These are phyloP conservation scores for Tolmerus cingulatus DNA, from an alignment of 2,888 invertebrate species.

Conservation along the genomic window DNA sequence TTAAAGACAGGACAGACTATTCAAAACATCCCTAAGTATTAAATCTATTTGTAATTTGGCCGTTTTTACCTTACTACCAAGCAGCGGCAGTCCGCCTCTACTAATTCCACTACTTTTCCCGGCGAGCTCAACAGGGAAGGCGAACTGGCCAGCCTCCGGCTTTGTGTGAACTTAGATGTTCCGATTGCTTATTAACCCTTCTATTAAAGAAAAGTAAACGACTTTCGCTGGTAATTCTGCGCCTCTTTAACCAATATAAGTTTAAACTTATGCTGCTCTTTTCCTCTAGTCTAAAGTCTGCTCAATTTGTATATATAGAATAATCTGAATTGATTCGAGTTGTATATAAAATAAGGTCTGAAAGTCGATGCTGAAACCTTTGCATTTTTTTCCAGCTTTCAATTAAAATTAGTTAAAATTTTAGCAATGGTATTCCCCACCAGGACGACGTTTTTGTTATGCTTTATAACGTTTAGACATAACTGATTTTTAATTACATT, in stretches of 20 bases:
- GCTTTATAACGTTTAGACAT: too few relatives aligned
- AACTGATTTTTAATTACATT: too few relatives aligned
- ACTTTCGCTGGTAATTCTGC: neutral
- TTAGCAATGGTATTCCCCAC: too few relatives aligned
- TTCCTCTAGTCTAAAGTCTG: neutral
- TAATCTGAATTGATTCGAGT: neutral
- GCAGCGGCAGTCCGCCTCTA: neutral
- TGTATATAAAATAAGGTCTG: neutral
- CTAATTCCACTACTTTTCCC: constrained; percentile 18
- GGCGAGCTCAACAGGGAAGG: neutral
- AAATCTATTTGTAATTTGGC: constrained; percentile 17
- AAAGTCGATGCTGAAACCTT: neutral
- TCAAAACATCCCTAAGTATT: constrained; percentile 15
- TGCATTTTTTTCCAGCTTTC: neutral
- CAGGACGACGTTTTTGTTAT: too few relatives aligned
- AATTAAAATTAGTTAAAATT: neutral
- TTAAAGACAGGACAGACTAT: constrained; percentile 42
- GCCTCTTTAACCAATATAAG: neutral
- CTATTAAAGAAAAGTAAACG: neutral
- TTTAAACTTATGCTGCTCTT: neutral
- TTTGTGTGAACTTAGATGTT: neutral
- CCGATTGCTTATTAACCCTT: constrained; percentile 16
- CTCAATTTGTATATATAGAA: neutral
- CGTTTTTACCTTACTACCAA: neutral
- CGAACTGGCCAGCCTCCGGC: neutral